A percentile compares a stretch with the other conserved stretches of the same genome.
These are phyloP conservation scores for Agraylea sexmaculata DNA, from an alignment of 1,140 invertebrate genomes.

Conservation along the genomic window DNA sequence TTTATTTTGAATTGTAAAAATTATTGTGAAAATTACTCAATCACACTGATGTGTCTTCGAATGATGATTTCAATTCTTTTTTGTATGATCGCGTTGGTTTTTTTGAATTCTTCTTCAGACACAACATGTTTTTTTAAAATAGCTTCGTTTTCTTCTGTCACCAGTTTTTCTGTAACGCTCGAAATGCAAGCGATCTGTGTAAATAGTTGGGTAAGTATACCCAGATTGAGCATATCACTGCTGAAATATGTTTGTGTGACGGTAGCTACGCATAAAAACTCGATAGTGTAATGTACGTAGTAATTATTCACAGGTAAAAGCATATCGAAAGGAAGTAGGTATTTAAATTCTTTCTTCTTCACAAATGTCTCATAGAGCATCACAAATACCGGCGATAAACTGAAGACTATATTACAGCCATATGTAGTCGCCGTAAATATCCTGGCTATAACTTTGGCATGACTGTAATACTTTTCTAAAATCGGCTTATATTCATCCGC, in stretches of 20 bases:
- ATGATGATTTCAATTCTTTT: not conserved
- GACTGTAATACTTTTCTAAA: no score
- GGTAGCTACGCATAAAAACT: constrained; percentile 4
- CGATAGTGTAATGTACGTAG: constrained; percentile 1
- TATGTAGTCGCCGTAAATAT: no score
- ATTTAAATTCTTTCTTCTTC: not conserved
- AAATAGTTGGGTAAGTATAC: constrained; percentile 2
- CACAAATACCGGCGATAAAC: constrained; percentile 6
- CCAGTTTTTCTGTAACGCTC: not conserved
- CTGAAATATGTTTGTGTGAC: constrained; percentile 2
- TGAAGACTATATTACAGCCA: no score
- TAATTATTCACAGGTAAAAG: constrained; percentile 2
- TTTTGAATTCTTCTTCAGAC: not conserved
- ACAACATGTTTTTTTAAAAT: not conserved
- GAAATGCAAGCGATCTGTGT: constrained; percentile 10
- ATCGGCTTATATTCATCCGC: no score
- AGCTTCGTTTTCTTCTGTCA: constrained; percentile 4
- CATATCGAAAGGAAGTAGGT: constrained; percentile 6
- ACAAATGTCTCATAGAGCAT: constrained; percentile 8
- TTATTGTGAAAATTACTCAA: no score
- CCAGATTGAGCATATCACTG: constrained; percentile 6
- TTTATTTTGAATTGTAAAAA: no score
- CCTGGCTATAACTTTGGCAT: no score
- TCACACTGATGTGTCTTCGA: constrained; percentile 1
- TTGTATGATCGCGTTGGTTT: not conserved